Percentiles rank a stretch among this genome's conserved stretches.
phyloP scores from a whole-genome alignment of 2,113 vertebrate genomes.

The Eulacestoma nigropectus region DNA sequence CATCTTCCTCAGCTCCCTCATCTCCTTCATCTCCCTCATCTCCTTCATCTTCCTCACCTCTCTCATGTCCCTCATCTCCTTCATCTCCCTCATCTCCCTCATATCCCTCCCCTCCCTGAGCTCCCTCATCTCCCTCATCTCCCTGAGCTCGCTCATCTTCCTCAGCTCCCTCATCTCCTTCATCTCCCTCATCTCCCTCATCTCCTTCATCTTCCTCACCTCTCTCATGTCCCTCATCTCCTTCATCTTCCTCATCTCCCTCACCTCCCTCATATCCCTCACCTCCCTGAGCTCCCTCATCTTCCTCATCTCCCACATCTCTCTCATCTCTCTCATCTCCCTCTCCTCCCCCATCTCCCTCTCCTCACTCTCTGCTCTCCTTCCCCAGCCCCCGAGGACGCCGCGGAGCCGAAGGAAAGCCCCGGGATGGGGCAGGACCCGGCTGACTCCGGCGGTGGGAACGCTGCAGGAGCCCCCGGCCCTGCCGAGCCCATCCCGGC shows the following conservation, averaged over 20 bases:
- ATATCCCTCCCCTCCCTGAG: accelerated
- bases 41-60: background rate
- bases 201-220: too few species aligned
- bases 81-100: too few species aligned
- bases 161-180: accelerated
- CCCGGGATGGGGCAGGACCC: accelerated
- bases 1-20: too few species aligned
- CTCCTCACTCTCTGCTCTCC: background rate
- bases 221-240: too few species aligned
- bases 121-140: accelerated
- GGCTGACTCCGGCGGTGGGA: accelerated
- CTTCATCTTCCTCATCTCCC: accelerated
- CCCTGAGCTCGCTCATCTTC: accelerated
- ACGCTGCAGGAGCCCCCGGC: accelerated
- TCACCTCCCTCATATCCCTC: accelerated
- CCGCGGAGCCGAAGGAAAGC: background rate
- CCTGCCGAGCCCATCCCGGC: accelerated
- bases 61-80: too few species aligned
- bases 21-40: too few species aligned
- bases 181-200: accelerated
- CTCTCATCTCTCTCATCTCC: too few species aligned
- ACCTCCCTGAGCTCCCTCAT: accelerated
- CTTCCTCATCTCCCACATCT: accelerated
- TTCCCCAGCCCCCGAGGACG: background rate
- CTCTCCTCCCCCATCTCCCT: accelerated